Percentiles rank a stretch among this genome's conserved stretches.
Conservation (phyloP, 2,888 invertebrate genomes). For the Sussaba pulchella region DNA sequence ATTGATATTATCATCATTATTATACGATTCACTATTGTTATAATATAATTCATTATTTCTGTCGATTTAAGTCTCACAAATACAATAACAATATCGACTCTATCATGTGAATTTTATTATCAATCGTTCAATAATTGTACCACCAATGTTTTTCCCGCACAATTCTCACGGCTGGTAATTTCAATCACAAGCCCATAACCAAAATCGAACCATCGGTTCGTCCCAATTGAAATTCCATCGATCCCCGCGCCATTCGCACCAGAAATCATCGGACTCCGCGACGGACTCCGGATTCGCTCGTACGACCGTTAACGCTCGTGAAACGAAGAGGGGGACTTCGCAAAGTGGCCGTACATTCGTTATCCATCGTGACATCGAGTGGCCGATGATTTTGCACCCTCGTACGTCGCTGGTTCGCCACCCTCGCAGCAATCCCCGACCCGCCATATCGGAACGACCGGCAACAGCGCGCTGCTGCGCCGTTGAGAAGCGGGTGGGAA, state of each 20-base stretch:
- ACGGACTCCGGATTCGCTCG: background rate
- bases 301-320: background rate
- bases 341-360: conserved; percentile 58
- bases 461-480: conserved; percentile 49
- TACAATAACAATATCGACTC: too few species aligned
- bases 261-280: background rate
- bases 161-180: too few species aligned
- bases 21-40: too few species aligned
- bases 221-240: background rate
- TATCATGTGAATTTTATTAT: too few species aligned
- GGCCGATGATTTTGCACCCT: conserved; percentile 55
- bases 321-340: background rate
- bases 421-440: conserved; percentile 41
- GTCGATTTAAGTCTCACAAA: too few species aligned
- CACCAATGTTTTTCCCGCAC: too few species aligned
- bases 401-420: conserved; percentile 53
- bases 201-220: too few species aligned
- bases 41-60: too few species aligned
- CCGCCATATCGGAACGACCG: conserved; percentile 45
- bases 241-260: background rate
- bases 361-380: conserved; percentile 30
- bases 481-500: conserved; percentile 77
- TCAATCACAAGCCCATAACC: too few species aligned
- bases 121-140: too few species aligned
- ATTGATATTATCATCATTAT: too few species aligned